Base-by-base conservation (phyloP, 2,888 invertebrate genomes). In the Polydrusus cervinus region DNA sequence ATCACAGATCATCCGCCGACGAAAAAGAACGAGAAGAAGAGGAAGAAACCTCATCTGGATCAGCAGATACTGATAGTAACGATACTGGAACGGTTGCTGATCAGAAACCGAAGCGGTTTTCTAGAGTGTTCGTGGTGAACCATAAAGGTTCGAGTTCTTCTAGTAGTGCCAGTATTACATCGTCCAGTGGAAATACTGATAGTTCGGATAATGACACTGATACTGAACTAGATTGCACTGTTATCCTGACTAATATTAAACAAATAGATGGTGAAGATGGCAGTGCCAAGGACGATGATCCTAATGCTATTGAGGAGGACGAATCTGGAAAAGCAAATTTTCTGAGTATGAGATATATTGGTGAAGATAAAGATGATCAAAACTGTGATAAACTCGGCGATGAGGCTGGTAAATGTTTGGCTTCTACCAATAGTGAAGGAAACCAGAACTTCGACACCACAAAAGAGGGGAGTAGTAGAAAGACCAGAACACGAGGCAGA, bases 41-140 rank as follows among this genome's bases (percentile, higher is more conserved):
- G 14, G 73, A 71, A 20, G 75, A 75, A 47, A 40, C 75, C 6
- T 78, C 78, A 0, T 78, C 78, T 7, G 75, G 75, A 20, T 78
- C 78, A 34, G 75, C 75, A 9, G 86, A 86, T 34, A 86, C 86
- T 1, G 89, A 90, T 79, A 89, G 87, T 16, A 89, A 89, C 80
- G 90, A 89, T 79, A 89, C 89, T 0, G 92, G 92, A 13, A 89
- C 84, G 79, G 91, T 85, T 83, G 91, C 85, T 83, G 91, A 85
- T 87, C 89, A 83, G 88, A 88, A 89, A 64, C 86, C 88, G 11
- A 88, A 88, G 66, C 85, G 87, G 47, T 93, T 93, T 82, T 91
- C 92, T 43, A 89, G 92, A 70, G 91, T 93, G 16, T 93, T 93
- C 83, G 90, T 93, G 0, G 92, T 93, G 18, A 93, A 93, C 82